Conservation (phyloP, 1,140 invertebrate genomes). For the Ephestia elutella region DNA sequence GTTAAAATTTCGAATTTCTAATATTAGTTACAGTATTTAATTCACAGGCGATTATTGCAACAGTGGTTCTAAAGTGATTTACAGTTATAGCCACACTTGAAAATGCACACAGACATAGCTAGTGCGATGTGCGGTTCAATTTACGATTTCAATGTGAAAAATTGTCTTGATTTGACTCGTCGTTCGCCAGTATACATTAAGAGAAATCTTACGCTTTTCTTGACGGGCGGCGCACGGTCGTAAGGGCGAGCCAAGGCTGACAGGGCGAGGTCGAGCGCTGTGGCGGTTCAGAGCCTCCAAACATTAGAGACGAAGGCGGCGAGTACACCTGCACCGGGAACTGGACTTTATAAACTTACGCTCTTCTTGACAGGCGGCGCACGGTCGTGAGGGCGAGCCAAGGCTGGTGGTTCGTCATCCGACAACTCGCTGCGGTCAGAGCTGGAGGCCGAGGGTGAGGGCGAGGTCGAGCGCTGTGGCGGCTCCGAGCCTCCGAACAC, state of each 20-base stretch:
- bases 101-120: no score
- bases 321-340: conserved; percentile 49
- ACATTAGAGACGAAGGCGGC: conserved; percentile 60
- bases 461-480: conserved; percentile 36
- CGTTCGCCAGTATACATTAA: no score
- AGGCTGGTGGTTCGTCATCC: conserved; percentile 44
- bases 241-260: conserved; percentile 20
- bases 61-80: no score
- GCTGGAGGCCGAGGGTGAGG: conserved; percentile 51
- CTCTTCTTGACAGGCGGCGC: conserved; percentile 52
- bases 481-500: conserved; percentile 43
- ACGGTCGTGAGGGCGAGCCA: conserved; percentile 21
- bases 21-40: no score
- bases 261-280: conserved; percentile 37
- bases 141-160: no score
- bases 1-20: no score
- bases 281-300: conserved; percentile 33
- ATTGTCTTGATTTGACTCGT: no score
- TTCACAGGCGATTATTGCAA: no score
- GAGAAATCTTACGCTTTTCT: conserved; percentile 44
- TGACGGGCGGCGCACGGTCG: conserved; percentile 35
- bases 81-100: no score
- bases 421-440: conserved; percentile 60
- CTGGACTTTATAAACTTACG: conserved; percentile 29
- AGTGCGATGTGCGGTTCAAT: no score